Percentiles rank a stretch among this genome's conserved stretches.
These are phyloP conservation scores for Raillietiella orientalis DNA, from an alignment of 2,888 invertebrate genomes.

Conservation along the genomic window DNA sequence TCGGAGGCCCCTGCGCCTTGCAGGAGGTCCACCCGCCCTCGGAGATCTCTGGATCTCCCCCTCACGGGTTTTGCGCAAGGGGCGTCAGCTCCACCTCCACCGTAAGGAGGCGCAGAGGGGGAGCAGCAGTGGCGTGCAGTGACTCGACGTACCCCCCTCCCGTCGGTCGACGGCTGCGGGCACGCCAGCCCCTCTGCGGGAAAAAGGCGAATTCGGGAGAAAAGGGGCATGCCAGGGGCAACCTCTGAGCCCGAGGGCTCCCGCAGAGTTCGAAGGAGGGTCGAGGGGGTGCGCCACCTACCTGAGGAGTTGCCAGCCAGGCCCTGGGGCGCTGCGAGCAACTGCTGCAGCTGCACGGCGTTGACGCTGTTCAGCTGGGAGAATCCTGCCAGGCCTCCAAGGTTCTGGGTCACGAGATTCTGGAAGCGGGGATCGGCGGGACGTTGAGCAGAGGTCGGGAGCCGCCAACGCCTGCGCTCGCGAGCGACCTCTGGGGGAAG, in stretches of 20 bases:
- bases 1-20: background rate
- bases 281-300: slow-evolving; percentile 5
- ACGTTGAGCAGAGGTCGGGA: no score
- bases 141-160: no score
- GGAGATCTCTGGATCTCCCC: background rate
- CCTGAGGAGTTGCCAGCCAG: slow-evolving; percentile 9
- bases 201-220: slow-evolving; percentile 1
- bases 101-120: no score
- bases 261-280: no score
- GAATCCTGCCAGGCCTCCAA: slow-evolving; percentile 2
- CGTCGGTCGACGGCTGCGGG: background rate
- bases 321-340: slow-evolving; percentile 11
- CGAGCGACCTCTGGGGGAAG: no score
- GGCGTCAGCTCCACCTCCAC: slow-evolving; percentile 1
- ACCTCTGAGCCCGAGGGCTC: no score
- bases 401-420: slow-evolving; percentile 1
- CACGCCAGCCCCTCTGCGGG: background rate
- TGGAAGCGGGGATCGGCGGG: background rate
- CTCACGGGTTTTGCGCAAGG: no score
- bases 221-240: no score
- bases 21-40: background rate
- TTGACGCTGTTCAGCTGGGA: slow-evolving; percentile 9
- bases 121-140: no score
- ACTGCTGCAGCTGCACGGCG: slow-evolving; percentile 14
- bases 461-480: no score